Evolutionary conservation across 2,113 vertebrate species (phyloP).

Genomic region (Anas platyrhynchos): DNA sequence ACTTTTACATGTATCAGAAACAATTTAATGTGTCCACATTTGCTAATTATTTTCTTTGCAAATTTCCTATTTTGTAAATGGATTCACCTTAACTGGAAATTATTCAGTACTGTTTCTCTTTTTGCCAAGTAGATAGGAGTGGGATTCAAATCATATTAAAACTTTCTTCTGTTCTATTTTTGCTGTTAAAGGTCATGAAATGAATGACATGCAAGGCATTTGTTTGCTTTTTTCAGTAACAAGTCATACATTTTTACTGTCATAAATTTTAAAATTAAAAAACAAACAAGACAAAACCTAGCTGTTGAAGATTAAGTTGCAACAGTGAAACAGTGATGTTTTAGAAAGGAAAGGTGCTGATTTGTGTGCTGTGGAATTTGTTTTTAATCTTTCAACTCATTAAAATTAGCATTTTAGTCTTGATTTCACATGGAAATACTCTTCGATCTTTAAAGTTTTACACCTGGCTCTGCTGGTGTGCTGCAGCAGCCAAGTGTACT

Average conservation of each 20-base stretch:
- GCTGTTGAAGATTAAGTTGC: background rate
- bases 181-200: background rate
- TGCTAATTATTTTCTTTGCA: background rate
- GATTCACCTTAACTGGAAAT: background rate
- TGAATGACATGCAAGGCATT: background rate
- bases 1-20: background rate
- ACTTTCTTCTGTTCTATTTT: background rate
- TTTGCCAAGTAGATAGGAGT: background rate
- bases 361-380: background rate
- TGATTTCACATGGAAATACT: background rate
- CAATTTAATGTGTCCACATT: background rate
- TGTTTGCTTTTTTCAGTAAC: background rate
- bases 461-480: background rate
- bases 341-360: background rate
- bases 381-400: background rate
- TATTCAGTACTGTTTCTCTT: background rate
- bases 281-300: background rate
- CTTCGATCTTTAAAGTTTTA: background rate
- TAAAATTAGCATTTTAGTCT: background rate
- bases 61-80: background rate
- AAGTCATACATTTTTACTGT: background rate
- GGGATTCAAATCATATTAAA: background rate
- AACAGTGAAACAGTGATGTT: background rate
- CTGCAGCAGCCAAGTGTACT: background rate
- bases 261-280: background rate